These are phyloP conservation scores for Caenorhabditis parvicauda DNA, from an alignment of 2,888 invertebrate genomes.

Conservation along the genomic window DNA sequence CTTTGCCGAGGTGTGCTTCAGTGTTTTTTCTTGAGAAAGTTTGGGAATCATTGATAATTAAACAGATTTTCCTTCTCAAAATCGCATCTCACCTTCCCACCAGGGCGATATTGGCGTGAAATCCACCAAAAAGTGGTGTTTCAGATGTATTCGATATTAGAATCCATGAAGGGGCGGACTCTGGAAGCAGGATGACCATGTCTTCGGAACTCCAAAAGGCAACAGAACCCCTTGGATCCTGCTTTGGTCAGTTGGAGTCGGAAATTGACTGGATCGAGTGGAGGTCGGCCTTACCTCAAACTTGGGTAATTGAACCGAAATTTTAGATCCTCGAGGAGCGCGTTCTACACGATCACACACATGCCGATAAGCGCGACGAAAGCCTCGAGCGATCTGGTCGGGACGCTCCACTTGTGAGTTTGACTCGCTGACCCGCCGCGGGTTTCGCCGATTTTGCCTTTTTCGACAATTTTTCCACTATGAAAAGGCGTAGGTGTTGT, in stretches of 20 bases:
- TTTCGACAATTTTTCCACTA: no score
- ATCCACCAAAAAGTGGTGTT: no score
- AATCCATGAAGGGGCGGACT: conserved; percentile 55
- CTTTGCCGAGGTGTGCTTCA: no score
- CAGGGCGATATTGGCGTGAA: no score
- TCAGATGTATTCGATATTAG: conserved; percentile 57
- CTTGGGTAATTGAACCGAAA: neutral
- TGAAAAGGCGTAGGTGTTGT: no score
- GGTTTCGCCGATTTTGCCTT: no score
- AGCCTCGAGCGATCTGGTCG: conserved; percentile 30
- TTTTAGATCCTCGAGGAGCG: conserved; percentile 23
- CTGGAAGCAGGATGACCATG: conserved; percentile 35
- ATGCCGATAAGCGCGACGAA: conserved; percentile 26
- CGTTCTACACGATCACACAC: conserved; percentile 32
- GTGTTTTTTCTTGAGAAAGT: no score
- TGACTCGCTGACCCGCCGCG: no score
- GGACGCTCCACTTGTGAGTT: conserved; percentile 39
- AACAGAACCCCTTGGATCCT: conserved; percentile 33
- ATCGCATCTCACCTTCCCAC: no score
- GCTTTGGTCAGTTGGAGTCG: conserved; percentile 56
- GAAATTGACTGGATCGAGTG: conserved; percentile 58
- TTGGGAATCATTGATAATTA: no score
- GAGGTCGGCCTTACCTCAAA: conserved; percentile 13
- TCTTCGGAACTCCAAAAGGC: conserved; percentile 36
- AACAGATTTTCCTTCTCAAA: no score